Percentiles rank a stretch among this genome's conserved stretches.
phyloP scores from a whole-genome alignment of 2,888 invertebrate species.

The Oxyteleia sp. region DNA sequence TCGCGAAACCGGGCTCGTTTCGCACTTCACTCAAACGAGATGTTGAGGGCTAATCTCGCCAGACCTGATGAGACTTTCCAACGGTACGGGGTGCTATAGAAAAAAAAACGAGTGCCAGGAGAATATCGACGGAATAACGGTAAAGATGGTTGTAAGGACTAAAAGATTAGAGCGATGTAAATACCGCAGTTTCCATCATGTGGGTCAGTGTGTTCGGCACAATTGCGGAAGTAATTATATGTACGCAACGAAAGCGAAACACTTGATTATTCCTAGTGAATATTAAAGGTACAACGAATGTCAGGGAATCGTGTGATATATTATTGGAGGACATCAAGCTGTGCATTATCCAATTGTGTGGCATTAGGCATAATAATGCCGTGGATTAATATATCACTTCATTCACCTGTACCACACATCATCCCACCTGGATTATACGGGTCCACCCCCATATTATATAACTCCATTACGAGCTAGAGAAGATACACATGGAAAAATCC shows the following conservation, averaged over 20 bases:
- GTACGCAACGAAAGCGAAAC: conserved; percentile 3
- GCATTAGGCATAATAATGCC: conserved; percentile 27
- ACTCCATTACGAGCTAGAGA: conserved; percentile 1
- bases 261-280: conserved; percentile 24
- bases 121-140: not conserved
- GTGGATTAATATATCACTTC: conserved; percentile 23
- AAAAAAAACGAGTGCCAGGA: conserved; percentile 11
- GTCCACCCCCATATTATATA: conserved; percentile 6
- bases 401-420: conserved; percentile 24
- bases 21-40: conserved; percentile 49
- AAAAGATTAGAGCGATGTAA: not conserved
- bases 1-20: conserved; percentile 47
- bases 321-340: conserved; percentile 11
- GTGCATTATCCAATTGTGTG: conserved; percentile 36
- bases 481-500: not conserved
- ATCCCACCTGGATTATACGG: not conserved
- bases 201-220: not conserved
- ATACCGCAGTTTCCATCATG: not conserved
- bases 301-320: not conserved
- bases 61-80: conserved; percentile 14
- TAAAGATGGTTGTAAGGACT: not conserved
- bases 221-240: not conserved
- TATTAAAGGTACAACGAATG: conserved; percentile 9
- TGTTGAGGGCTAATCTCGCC: conserved; percentile 47
- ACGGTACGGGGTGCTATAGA: not conserved